Evolutionary conservation across 2,113 vertebrate species (phyloP), one percentile per base, ranked within the genome.

Genomic region (Puffinus mauretanicus): DNA sequence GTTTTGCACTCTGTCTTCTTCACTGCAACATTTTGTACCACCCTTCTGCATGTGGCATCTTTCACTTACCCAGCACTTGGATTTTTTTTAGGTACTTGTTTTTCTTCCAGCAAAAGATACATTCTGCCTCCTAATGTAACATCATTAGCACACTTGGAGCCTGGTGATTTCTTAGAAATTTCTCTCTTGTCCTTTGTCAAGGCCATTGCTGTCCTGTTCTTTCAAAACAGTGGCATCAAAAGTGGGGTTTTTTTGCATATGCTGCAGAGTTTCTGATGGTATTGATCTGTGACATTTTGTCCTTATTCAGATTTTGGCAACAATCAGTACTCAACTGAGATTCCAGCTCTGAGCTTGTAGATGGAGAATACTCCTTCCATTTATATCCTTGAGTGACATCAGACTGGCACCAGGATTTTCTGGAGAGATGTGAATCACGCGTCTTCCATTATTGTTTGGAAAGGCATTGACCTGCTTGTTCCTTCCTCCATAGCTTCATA

Each of bases 231-330:
- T 61, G 29, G 5, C 38, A 60, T 52, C 7, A 36, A 72, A 82
- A 72, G 32, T 46, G 19, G 9, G 9, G 9, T 1, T 7, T 52
- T 21, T 82, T 87, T 55, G 15, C 32, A 34, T 67, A 57, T 27
- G 5, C 44, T 88, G 47, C 32, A 51, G 51, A 46, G 12, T 72
- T 92, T 73, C 34, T 88, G 34, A 11, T 72, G 15, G 11, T 88
- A 52, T 69, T 76, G 76, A 80, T 88, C 44, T 4, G 1, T 67
- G 62, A 51, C 7, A 13, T 47, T 80, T 79, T 92, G 66, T 71
- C 52, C 51, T 75, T 64, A 38, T 34, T 80, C 52, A 76, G 62
- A 82, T 67, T 86, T 92, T 95, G 79, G n/a, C 52, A 88, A 38
- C 52, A 65, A 36, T 8, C 6, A 26, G 13, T 52, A 13, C 38